Evolutionary conservation across 37 sponge, comb jelly and placozoan species (phyloP).

Genomic region (Lycopodina hypogea): DNA sequence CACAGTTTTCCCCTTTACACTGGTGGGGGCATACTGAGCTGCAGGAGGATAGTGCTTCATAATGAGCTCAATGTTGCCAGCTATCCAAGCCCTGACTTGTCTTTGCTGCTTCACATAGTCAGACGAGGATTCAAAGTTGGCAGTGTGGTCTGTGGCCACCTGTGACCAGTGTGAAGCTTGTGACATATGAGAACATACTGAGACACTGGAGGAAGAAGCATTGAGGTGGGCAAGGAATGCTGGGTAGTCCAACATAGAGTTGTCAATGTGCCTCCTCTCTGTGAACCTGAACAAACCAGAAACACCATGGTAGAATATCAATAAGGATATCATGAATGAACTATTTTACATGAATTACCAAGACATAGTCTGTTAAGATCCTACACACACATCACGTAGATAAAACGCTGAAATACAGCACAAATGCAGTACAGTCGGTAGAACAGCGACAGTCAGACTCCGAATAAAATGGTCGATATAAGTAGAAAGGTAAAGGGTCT

Average conservation of each 20-base stretch:
- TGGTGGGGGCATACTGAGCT: not conserved
- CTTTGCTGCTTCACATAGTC: not conserved
- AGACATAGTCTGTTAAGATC: too few species aligned
- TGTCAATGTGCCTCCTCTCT: constrained; percentile 10
- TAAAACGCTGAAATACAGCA: too few species aligned
- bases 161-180: not conserved
- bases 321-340: too few species aligned
- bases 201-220: not conserved
- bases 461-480: too few species aligned
- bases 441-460: too few species aligned
- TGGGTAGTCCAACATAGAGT: constrained; percentile 7
- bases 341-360: too few species aligned
- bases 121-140: constrained; percentile 6
- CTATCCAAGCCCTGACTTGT: constrained; percentile 3
- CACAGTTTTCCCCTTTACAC: not conserved
- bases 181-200: not conserved
- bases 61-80: not conserved
- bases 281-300: too few species aligned
- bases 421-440: too few species aligned
- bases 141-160: not conserved
- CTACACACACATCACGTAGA: too few species aligned
- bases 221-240: not conserved
- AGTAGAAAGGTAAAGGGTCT: too few species aligned
- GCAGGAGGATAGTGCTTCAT: constrained; percentile 3
- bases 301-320: too few species aligned